Evolutionary conservation across 1,140 invertebrate species (phyloP).

Genomic region (Zaprionus nigranus): DNA sequence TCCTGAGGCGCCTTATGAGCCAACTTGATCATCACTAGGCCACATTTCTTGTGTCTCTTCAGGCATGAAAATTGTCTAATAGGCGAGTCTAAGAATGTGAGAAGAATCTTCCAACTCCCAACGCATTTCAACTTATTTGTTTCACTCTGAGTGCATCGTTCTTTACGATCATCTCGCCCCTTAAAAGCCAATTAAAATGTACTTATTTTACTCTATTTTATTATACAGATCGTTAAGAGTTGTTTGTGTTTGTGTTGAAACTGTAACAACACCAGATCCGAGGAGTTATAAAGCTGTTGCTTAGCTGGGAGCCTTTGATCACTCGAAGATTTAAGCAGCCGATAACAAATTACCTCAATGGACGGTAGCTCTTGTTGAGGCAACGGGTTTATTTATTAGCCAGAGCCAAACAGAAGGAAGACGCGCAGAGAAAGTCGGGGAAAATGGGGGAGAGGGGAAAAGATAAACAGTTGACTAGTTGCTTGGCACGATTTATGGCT

Average conservation of each 20-base stretch:
- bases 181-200: conserved; percentile 58
- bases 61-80: conserved; percentile 66
- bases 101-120: conserved; percentile 9
- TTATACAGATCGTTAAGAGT: conserved; percentile 62
- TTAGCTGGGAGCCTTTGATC: conserved; percentile 35
- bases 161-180: conserved; percentile 55
- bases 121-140: conserved; percentile 51
- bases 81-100: conserved; percentile 12
- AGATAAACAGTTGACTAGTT: conserved; percentile 47
- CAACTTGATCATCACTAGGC: conserved; percentile 35
- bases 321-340: conserved; percentile 30
- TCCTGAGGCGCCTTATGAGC: conserved; percentile 65
- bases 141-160: conserved; percentile 19
- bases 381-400: conserved; percentile 34
- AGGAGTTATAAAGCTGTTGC: conserved; percentile 30
- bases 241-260: conserved; percentile 22
- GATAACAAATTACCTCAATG: conserved; percentile 51
- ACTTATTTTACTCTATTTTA: conserved; percentile 56
- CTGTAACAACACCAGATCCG: conserved; percentile 14
- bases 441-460: conserved; percentile 18
- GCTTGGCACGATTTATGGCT: conserved; percentile 39
- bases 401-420: conserved; percentile 9
- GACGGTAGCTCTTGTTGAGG: conserved; percentile 39
- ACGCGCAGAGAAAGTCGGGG: not conserved
- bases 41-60: conserved; percentile 59